Base-by-base conservation (phyloP, 1,140 invertebrate species). In the Scylla paramamosain region DNA sequence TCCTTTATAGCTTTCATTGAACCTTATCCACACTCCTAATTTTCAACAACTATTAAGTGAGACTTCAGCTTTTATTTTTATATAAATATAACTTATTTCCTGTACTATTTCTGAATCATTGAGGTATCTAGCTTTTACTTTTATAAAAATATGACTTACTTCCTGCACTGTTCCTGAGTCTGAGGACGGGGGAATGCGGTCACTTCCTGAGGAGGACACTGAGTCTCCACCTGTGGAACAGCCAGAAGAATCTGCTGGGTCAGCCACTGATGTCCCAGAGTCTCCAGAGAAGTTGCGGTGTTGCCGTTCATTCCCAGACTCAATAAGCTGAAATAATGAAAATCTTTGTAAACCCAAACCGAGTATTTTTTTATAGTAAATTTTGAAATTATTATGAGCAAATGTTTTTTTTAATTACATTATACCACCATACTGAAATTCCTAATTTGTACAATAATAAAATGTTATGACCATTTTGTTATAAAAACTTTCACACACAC, bases 151-250 rank as follows among this genome's bases (percentile, higher is more conserved):
- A 20, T 29, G 28, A 6, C 0, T 94, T 92, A 95, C 94, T 91
- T 92, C 91, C 39, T 92, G 93, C 20, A 91, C 94, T 46, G 94
- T 95, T 32, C 94, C 94, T n/a, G 94, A 95, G 77, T 95, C 94
- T 20, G 94, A 95, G 10, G 94, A 95, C 20, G 46, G 94, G 29
- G 82, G 94, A 45, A 91, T 46, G 14, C 82, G 89, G 59, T 95
- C 89, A 83, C 77, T 95, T 10, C 91, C 94, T 10, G 94, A 95
- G 29, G 94, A 95, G 14, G 90, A 95, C 28, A 92, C 94, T 12
- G 94, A 95, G 14, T 95, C 94, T 2, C 94, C 91, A n/a, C 94
- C 94, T 3, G 89, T 91, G 4, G 94, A 95, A 87, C 94, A 95
- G 0, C 94, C 94, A 0, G 94, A 95, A 29, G 94, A 95, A 59